Evolutionary conservation across 2,797 vertebrate species (phyloP).

Genomic region (Anomalospiza imberbis): DNA sequence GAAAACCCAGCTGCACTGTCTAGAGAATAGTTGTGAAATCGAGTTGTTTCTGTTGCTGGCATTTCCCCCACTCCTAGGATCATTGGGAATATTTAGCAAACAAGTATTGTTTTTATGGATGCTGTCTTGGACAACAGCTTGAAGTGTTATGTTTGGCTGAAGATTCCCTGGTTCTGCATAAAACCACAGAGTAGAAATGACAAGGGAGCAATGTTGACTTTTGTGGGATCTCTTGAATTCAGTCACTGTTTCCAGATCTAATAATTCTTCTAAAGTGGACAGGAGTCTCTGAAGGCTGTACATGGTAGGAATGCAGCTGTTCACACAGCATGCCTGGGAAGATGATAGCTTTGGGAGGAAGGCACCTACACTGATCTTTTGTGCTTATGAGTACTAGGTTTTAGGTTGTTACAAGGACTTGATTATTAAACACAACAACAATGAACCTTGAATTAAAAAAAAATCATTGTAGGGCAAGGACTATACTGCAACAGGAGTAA

Average conservation of each 20-base stretch:
- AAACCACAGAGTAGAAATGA: neutral
- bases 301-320: neutral
- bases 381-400: neutral
- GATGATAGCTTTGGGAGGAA: neutral
- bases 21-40: neutral
- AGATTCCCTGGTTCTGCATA: neutral
- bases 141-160: neutral
- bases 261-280: neutral
- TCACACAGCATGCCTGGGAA: neutral
- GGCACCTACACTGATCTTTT: neutral
- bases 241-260: neutral
- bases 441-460: neutral
- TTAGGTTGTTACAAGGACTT: neutral
- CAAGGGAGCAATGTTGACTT: neutral
- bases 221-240: neutral
- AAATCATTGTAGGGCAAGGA: neutral
- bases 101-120: neutral
- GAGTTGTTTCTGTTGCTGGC: neutral
- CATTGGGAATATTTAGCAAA: constrained; percentile 7
- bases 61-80: neutral
- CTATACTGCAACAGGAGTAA: neutral
- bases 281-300: neutral
- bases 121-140: neutral
- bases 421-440: neutral
- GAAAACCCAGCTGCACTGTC: neutral